Percentiles rank a stretch among this genome's conserved stretches.
These are phyloP conservation scores for Leptinotarsa haldemani DNA, from an alignment of 2,888 invertebrate species.

Conservation along the genomic window DNA sequence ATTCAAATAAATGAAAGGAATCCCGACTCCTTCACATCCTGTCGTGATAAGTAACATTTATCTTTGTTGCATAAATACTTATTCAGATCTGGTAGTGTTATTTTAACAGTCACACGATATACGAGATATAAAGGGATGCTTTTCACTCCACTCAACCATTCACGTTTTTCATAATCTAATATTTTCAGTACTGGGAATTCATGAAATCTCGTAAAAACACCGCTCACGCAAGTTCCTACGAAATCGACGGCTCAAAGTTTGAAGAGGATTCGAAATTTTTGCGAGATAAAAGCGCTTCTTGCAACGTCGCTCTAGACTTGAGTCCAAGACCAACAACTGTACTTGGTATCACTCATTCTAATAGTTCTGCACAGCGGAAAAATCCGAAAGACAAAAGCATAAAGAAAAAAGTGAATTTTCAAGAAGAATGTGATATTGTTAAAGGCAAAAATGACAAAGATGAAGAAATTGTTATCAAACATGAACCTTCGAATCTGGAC, in stretches of 20 bases:
- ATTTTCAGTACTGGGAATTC: conserved; percentile 78
- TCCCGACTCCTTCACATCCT: conserved; percentile 53
- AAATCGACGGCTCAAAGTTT: conserved; percentile 61
- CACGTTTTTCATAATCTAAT: conserved; percentile 41
- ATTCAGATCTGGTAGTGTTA: conserved; percentile 9
- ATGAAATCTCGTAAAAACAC: conserved; percentile 71
- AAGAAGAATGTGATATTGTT: conserved; percentile 51
- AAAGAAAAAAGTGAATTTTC: conserved; percentile 58
- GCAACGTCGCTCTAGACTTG: conserved; percentile 79
- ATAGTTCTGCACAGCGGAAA: conserved; percentile 54
- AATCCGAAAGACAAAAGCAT: conserved; percentile 57
- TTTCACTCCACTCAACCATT: no score
- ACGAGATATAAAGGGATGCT: background rate
- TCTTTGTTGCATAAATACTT: conserved; percentile 32
- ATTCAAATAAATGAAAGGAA: conserved; percentile 25
- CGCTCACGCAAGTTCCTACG: conserved; percentile 62
- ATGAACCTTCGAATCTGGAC: conserved; percentile 54
- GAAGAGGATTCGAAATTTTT: conserved; percentile 70
- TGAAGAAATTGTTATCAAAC: conserved; percentile 18
- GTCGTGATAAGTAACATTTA: conserved; percentile 48
- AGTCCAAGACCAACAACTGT: conserved; percentile 76
- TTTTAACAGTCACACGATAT: conserved; percentile 6
- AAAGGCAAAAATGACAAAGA: conserved; percentile 27
- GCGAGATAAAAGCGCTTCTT: conserved; percentile 83
- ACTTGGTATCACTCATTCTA: conserved; percentile 56